These are phyloP conservation scores for Porites lobata DNA, from an alignment of 92 coral and sea anemone species.

Conservation along the genomic window DNA sequence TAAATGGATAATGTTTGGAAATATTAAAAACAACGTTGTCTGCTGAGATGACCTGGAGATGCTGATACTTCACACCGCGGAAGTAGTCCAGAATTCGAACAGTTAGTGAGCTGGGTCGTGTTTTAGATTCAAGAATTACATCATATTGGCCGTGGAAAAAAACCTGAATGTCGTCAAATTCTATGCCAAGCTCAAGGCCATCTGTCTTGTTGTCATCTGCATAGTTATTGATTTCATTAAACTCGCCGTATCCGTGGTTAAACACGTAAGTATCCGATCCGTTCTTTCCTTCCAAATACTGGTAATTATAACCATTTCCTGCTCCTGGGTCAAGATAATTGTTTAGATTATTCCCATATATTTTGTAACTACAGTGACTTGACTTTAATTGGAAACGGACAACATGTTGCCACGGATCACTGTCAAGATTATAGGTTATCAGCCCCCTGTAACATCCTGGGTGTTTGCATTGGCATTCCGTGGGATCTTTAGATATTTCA, in stretches of 20 bases:
- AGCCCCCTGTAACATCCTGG: not conserved
- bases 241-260: no score
- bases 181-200: conserved; percentile 57
- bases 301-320: not conserved
- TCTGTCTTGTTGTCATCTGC: conserved; percentile 57
- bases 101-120: conserved; percentile 55
- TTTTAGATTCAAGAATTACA: conserved; percentile 46
- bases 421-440: conserved; percentile 29
- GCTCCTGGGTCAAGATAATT: conserved; percentile 75
- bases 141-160: conserved; percentile 50
- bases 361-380: conserved; percentile 27
- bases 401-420: conserved; percentile 54
- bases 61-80: conserved; percentile 26
- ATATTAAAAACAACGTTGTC: conserved; percentile 55
- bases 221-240: conserved; percentile 12
- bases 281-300: conserved; percentile 51
- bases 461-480: conserved; percentile 49
- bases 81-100: conserved; percentile 44
- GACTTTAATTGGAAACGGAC: conserved; percentile 69
- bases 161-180: conserved; percentile 51
- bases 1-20: conserved; percentile 26
- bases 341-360: conserved; percentile 51
- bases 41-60: conserved; percentile 48
- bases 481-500: conserved; percentile 65
- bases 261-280: conserved; percentile 23